Conservation (phyloP, 2,888 invertebrate genomes). For the Amphipyra tragopoginis region DNA sequence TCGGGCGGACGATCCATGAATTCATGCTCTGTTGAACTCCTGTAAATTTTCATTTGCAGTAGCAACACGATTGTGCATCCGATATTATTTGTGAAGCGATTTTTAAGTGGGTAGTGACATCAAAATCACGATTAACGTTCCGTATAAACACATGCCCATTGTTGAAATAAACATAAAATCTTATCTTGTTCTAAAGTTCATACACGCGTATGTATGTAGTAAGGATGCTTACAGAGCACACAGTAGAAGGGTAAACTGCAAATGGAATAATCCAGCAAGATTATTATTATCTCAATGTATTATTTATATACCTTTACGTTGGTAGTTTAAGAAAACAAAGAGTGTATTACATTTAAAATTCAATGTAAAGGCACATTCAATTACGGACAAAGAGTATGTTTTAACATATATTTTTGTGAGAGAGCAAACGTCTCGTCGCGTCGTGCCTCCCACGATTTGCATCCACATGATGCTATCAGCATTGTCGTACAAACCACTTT, state of each 20-base stretch:
- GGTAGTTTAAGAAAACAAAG: slow-evolving; percentile 74
- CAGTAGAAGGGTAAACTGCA: slow-evolving; percentile 38
- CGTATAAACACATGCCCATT: slow-evolving; percentile 61
- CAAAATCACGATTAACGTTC: slow-evolving; percentile 64
- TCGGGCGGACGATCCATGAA: slow-evolving; percentile 66
- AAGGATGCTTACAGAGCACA: slow-evolving; percentile 18
- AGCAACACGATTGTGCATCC: slow-evolving; percentile 60
- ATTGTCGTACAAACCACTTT: slow-evolving; percentile 60
- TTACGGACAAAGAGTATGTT: slow-evolving; percentile 74
- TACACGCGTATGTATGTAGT: slow-evolving; percentile 39
- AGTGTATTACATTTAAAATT: slow-evolving; percentile 81
- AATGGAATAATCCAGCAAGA: slow-evolving; percentile 64
- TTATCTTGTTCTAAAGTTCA: slow-evolving; percentile 59
- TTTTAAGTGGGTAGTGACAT: slow-evolving; percentile 65
- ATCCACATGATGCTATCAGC: slow-evolving; percentile 60
- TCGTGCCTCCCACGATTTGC: slow-evolving; percentile 73
- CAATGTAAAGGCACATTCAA: slow-evolving; percentile 78
- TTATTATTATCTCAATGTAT: slow-evolving; percentile 61
- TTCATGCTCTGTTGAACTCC: slow-evolving; percentile 72
- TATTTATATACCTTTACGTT: slow-evolving; percentile 64
- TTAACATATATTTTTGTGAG: slow-evolving; percentile 75
- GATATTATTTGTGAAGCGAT: slow-evolving; percentile 64
- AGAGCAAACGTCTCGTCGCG: slow-evolving; percentile 64
- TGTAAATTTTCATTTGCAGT: slow-evolving; percentile 66
- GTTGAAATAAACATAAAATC: slow-evolving; percentile 57